Percentiles rank a stretch among this genome's conserved stretches.
These are phyloP conservation scores for Pipistrellus nathusii DNA, from an alignment of 2,797 vertebrate genomes.

Conservation along the genomic window DNA sequence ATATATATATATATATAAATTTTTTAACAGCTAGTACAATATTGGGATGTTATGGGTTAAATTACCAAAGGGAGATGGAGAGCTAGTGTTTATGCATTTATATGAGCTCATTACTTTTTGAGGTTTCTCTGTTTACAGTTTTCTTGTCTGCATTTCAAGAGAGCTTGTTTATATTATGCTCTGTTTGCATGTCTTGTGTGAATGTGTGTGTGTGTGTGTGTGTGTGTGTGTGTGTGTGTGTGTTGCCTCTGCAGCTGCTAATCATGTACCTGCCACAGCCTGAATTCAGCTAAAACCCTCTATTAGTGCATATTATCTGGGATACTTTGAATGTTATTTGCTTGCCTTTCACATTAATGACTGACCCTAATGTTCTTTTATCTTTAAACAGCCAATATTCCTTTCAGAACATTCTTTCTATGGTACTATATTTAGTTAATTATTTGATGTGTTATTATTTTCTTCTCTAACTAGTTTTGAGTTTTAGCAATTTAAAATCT, in stretches of 20 bases:
- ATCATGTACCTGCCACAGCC: constrained; percentile 15
- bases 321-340: not conserved
- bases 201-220: not conserved
- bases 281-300: not conserved
- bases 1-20: too few species aligned
- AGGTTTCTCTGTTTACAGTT: constrained; percentile 38
- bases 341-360: not conserved
- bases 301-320: constrained; percentile 1
- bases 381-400: constrained; percentile 56
- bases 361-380: constrained; percentile 45
- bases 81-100: constrained; percentile 61
- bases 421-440: constrained; percentile 48
- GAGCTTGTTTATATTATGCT: constrained; percentile 22
- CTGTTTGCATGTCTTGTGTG: not conserved
- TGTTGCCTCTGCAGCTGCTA: not conserved
- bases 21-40: not conserved
- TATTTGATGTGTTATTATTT: constrained; percentile 56
- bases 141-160: constrained; percentile 37
- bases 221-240: not conserved
- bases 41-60: constrained; percentile 23
- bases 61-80: not conserved
- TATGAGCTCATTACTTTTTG: constrained; percentile 67
- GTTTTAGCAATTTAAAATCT: constrained; percentile 44
- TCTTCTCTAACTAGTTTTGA: constrained; percentile 23
- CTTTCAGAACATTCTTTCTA: constrained; percentile 50